These are phyloP conservation scores for Leucoptera coffeella DNA, from an alignment of 2,888 invertebrate genomes.

Conservation along the genomic window DNA sequence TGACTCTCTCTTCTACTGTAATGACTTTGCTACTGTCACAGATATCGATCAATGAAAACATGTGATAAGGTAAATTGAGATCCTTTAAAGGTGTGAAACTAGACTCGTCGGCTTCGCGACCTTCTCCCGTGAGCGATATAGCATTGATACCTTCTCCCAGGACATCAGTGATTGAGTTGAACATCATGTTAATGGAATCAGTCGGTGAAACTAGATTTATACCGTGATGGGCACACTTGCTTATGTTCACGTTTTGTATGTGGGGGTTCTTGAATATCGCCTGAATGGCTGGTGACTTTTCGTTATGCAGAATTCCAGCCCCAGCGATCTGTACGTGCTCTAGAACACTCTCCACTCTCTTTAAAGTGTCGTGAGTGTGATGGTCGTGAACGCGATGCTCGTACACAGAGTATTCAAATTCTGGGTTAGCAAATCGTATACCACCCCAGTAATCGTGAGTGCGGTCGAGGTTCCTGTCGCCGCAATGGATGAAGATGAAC, in stretches of 20 bases:
- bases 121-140: constrained; percentile 88
- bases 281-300: constrained; percentile 89
- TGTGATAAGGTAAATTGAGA: constrained; percentile 78
- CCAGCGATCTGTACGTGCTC: constrained; percentile 79
- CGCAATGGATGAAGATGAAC: constrained; percentile 92
- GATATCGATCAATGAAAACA: constrained; percentile 92
- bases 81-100: constrained; percentile 82
- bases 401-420: constrained; percentile 82
- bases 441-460: constrained; percentile 90
- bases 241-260: constrained; percentile 76
- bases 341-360: constrained; percentile 68
- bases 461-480: constrained; percentile 59
- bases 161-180: constrained; percentile 69
- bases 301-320: constrained; percentile 93
- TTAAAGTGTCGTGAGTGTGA: constrained; percentile 66
- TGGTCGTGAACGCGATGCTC: constrained; percentile 77
- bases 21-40: constrained; percentile 94
- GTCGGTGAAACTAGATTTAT: constrained; percentile 87
- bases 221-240: constrained; percentile 83
- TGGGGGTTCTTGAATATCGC: constrained; percentile 81
- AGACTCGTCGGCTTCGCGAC: constrained; percentile 78
- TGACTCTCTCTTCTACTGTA: constrained; percentile 78
- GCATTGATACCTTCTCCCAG: constrained; percentile 88
- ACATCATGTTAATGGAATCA: constrained; percentile 70
- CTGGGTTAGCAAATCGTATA: constrained; percentile 82